Evolutionary conservation across 1,140 invertebrate species (phyloP).

Genomic region (Drosophila insularis): DNA sequence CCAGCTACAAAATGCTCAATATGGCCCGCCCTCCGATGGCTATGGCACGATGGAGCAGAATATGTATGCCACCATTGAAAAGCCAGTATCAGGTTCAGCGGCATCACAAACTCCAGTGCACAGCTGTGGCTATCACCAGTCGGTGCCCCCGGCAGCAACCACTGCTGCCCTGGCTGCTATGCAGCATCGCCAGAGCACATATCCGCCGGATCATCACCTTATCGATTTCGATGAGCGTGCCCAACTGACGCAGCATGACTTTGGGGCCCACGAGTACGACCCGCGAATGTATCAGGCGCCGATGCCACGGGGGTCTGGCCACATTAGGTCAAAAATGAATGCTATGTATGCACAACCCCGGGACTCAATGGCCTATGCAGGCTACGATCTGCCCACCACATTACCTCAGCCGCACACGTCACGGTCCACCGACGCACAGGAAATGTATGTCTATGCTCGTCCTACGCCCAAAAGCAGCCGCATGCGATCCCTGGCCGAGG

Average conservation of each 20-base stretch:
- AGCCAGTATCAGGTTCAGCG: conserved; percentile 12
- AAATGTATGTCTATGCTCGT: conserved; percentile 71
- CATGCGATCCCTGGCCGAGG: conserved; percentile 37
- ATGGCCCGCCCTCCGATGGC: conserved; percentile 53
- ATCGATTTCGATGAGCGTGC: conserved; percentile 88
- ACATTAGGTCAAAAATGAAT: conserved; percentile 12
- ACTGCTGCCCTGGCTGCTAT: conserved; percentile 47
- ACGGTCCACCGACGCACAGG: conserved; percentile 33
- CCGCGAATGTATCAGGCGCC: conserved; percentile 47
- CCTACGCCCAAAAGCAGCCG: conserved; percentile 70
- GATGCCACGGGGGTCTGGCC: conserved; percentile 20
- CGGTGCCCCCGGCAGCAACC: background rate
- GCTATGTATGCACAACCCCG: conserved; percentile 25
- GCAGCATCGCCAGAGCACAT: conserved; percentile 71
- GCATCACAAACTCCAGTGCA: conserved; percentile 19
- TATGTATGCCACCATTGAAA: conserved; percentile 60
- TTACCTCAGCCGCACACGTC: conserved; percentile 45
- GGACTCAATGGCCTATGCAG: conserved; percentile 18
- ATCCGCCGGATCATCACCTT: conserved; percentile 84
- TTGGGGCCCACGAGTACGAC: conserved; percentile 55
- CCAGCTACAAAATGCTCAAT: conserved; percentile 66
- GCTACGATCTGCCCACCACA: conserved; percentile 52
- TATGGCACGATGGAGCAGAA: conserved; percentile 52
- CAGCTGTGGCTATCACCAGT: conserved; percentile 50
- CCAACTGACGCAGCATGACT: conserved; percentile 69